Conservation (phyloP, 2,888 invertebrate species). For the Linyphia triangularis region DNA sequence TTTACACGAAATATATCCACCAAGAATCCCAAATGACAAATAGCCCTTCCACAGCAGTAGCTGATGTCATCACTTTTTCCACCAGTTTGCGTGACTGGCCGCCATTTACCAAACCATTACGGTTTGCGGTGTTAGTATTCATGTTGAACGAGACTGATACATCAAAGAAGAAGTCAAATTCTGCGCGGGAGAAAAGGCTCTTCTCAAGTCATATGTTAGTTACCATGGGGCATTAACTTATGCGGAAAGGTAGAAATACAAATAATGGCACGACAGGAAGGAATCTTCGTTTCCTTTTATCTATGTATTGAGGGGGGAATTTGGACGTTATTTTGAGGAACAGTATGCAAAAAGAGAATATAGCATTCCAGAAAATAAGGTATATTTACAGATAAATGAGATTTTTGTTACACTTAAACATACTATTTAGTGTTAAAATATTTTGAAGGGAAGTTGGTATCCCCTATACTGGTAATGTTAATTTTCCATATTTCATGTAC, state of each 20-base stretch:
- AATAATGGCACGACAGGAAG: slow-evolving; percentile 29
- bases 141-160: slow-evolving; percentile 46
- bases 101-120: slow-evolving; percentile 69
- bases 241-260: slow-evolving; percentile 43
- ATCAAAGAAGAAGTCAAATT: slow-evolving; percentile 59
- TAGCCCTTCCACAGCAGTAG: slow-evolving; percentile 11
- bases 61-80: slow-evolving; percentile 69
- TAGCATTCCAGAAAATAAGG: too few species aligned
- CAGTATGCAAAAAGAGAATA: too few species aligned
- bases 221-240: slow-evolving; percentile 59
- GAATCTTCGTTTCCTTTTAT: background rate
- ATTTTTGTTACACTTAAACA: too few species aligned
- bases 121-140: slow-evolving; percentile 63
- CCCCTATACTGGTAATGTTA: too few species aligned
- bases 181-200: background rate
- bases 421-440: too few species aligned
- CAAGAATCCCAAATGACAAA: slow-evolving; percentile 39
- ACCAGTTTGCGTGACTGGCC: slow-evolving; percentile 48
- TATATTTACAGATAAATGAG: too few species aligned
- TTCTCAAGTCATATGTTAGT: slow-evolving; percentile 6
- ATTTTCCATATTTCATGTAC: too few species aligned
- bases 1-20: too few species aligned
- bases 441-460: too few species aligned
- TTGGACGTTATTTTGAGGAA: too few species aligned
- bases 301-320: background rate